A percentile compares a stretch with the other conserved stretches of the same genome.
These are phyloP conservation scores for Cavia aperea DNA, from an alignment of 2,113 vertebrate species.

Conservation along the genomic window DNA sequence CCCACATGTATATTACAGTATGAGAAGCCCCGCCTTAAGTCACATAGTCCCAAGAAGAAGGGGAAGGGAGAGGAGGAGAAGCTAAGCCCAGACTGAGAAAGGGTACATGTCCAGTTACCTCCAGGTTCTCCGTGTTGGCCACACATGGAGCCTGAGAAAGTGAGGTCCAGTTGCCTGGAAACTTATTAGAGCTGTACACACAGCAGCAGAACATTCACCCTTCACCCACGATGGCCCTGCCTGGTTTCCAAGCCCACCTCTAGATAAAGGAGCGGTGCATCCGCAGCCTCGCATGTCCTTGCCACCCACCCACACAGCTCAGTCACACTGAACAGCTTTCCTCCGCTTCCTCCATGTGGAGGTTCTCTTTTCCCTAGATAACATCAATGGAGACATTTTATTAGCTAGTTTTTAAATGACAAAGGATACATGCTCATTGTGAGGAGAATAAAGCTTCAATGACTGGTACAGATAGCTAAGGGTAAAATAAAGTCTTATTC, in stretches of 20 bases:
- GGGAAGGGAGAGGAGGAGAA: background rate
- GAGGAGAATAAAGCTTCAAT: background rate
- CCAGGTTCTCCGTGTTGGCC: background rate
- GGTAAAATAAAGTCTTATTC: background rate
- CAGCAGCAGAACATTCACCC: background rate
- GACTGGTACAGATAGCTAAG: background rate
- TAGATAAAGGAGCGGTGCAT: background rate
- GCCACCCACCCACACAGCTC: background rate
- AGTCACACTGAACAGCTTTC: background rate
- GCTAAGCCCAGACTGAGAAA: background rate
- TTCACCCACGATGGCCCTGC: background rate
- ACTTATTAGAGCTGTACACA: background rate
- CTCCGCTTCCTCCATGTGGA: background rate
- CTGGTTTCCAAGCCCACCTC: background rate
- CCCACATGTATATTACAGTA: background rate
- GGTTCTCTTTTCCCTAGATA: background rate
- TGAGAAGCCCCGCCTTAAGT: background rate
- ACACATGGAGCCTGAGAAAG: background rate
- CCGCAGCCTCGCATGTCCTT: background rate
- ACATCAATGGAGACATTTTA: constrained; percentile 7
- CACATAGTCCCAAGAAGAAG: background rate
- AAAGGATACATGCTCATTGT: background rate
- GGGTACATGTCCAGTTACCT: background rate
- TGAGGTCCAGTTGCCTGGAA: constrained; percentile 41
- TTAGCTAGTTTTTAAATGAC: background rate